phyloP scores from a whole-genome alignment of 2,888 invertebrate species.

The Drosophila seclusa region DNA sequence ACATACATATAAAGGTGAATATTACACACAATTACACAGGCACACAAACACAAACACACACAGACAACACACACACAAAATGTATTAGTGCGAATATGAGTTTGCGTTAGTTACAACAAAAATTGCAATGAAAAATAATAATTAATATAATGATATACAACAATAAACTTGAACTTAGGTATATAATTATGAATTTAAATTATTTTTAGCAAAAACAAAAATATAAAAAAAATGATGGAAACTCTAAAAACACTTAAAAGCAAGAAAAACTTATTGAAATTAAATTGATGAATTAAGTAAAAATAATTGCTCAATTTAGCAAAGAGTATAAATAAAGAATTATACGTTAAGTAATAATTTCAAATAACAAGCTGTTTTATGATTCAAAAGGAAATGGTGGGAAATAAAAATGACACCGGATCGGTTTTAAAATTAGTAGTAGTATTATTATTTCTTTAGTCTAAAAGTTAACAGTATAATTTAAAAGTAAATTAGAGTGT shows the following conservation, averaged over 20 bases:
- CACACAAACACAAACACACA: slow-evolving; percentile 25
- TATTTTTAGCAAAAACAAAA: slow-evolving; percentile 77
- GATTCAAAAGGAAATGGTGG: background rate
- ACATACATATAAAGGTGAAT: slow-evolving; percentile 66
- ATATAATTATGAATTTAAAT: slow-evolving; percentile 80
- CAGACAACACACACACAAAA: slow-evolving; percentile 40
- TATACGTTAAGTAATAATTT: slow-evolving; percentile 84
- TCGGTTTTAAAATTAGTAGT: background rate
- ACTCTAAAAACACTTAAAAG: slow-evolving; percentile 65
- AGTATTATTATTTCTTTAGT: background rate
- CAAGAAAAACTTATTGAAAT: slow-evolving; percentile 68
- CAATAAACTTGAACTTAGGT: slow-evolving; percentile 77
- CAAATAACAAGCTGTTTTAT: slow-evolving; percentile 43
- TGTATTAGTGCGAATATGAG: slow-evolving; percentile 56
- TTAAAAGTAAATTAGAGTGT: background rate
- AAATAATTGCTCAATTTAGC: slow-evolving; percentile 85
- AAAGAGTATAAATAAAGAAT: slow-evolving; percentile 83
- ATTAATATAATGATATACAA: slow-evolving; percentile 71
- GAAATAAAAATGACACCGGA: background rate
- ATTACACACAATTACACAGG: slow-evolving; percentile 47
- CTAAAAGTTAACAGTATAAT: background rate
- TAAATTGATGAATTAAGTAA: slow-evolving; percentile 75
- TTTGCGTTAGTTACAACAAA: slow-evolving; percentile 45
- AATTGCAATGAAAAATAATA: slow-evolving; percentile 49
- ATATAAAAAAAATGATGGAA: slow-evolving; percentile 46